A percentile compares a stretch with the other conserved stretches of the same genome.
Conservation (phyloP, 2,797 vertebrate species). For the Ceryle rudis region DNA sequence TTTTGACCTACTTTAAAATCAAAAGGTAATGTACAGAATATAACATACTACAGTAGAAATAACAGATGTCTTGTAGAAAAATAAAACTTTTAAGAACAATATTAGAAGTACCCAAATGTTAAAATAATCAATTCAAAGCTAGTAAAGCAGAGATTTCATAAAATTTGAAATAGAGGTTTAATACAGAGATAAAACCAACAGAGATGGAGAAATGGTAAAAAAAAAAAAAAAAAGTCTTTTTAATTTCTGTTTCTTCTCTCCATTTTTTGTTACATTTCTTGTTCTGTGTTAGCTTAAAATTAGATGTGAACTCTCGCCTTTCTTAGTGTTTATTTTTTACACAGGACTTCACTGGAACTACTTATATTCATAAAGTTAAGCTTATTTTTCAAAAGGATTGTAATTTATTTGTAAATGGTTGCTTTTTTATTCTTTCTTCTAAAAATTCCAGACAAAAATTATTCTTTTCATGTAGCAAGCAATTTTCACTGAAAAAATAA, state of each 20-base stretch:
- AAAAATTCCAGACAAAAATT: not conserved
- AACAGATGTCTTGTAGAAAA: not conserved
- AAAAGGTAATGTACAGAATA: not conserved
- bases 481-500: not conserved
- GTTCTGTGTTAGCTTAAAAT: not conserved
- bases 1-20: not conserved
- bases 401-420: not conserved
- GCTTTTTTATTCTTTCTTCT: not conserved
- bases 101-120: not conserved
- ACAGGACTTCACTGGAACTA: not conserved
- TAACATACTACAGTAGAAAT: not conserved
- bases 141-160: not conserved
- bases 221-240: not conserved
- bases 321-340: not conserved
- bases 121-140: not conserved
- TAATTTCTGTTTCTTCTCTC: not conserved
- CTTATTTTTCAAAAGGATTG: not conserved
- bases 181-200: not conserved
- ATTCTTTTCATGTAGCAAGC: not conserved
- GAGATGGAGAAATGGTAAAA: not conserved
- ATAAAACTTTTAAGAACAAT: not conserved
- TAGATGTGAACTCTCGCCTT: not conserved
- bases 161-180: not conserved
- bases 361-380: rapidly evolving
- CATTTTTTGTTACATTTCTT: not conserved